Conservation (phyloP, 2,113 vertebrate genomes). For the Setophaga coronata region DNA sequence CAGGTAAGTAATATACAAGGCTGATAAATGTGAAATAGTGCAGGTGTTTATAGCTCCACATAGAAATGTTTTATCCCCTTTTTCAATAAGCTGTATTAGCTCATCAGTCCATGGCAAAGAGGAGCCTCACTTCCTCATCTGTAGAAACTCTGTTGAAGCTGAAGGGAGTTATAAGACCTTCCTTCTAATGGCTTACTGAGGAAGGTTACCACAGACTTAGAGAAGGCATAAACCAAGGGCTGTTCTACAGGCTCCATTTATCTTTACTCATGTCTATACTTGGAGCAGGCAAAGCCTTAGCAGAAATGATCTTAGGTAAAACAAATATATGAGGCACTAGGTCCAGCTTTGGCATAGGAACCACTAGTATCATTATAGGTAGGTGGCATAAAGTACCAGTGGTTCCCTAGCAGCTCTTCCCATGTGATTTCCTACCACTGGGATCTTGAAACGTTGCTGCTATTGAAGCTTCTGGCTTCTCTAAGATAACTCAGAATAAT, state of each 20-base stretch:
- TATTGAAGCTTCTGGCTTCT: neutral
- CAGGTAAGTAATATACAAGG: slow-evolving; percentile 64
- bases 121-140: neutral
- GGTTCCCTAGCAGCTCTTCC: neutral
- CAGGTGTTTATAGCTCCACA: neutral
- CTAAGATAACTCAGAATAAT: neutral
- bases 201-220: neutral
- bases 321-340: neutral
- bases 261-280: neutral
- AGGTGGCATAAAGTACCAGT: neutral
- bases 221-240: neutral
- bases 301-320: neutral
- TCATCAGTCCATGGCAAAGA: neutral
- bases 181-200: neutral
- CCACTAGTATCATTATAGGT: neutral
- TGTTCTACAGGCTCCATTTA: neutral
- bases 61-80: neutral
- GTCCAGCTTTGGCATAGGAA: neutral
- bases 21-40: neutral
- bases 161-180: neutral
- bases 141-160: neutral
- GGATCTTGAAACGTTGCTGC: neutral
- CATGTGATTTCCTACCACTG: neutral
- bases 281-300: neutral
- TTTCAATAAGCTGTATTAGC: neutral